Percentiles rank a stretch among this genome's conserved stretches.
phyloP scores from a whole-genome alignment of 2,113 vertebrate species.

The Dicentrarchus labrax region DNA sequence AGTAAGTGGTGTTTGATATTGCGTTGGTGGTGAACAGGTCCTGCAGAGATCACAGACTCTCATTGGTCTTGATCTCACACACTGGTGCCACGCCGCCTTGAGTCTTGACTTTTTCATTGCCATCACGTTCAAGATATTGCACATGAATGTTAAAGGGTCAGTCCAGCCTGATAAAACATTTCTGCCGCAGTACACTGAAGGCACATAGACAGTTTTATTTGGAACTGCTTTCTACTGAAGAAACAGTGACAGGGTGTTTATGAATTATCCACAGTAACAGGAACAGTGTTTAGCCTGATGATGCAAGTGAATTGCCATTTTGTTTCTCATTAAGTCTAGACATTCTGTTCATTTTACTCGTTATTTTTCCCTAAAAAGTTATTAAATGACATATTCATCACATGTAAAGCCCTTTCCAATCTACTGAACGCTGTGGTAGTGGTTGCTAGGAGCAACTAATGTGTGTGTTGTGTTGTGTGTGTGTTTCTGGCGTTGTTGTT shows the following conservation, averaged over 20 bases:
- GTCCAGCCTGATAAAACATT: background rate
- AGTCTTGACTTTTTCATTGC: background rate
- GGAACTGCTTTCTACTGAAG: background rate
- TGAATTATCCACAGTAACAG: background rate
- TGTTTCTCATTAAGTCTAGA: background rate
- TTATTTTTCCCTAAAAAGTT: background rate
- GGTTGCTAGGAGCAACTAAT: too few relatives aligned
- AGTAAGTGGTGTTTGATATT: background rate
- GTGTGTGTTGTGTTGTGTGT: too few relatives aligned
- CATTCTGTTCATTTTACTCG: background rate
- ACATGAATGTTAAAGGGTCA: background rate
- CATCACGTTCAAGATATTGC: background rate
- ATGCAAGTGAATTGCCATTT: background rate
- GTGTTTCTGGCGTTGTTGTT: too few relatives aligned
- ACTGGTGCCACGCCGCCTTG: too few relatives aligned
- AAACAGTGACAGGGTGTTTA: background rate
- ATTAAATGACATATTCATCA: background rate
- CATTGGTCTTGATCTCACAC: background rate
- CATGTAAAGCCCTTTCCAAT: too few relatives aligned
- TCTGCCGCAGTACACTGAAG: background rate
- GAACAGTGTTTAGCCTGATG: background rate
- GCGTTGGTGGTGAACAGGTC: background rate
- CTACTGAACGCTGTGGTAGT: too few relatives aligned
- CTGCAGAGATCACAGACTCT: background rate
- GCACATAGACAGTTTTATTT: background rate